Evolutionary conservation across 92 coral and sea anemone species (phyloP), one percentile per base, ranked within the genome.

Genomic region (Montipora capitata): DNA sequence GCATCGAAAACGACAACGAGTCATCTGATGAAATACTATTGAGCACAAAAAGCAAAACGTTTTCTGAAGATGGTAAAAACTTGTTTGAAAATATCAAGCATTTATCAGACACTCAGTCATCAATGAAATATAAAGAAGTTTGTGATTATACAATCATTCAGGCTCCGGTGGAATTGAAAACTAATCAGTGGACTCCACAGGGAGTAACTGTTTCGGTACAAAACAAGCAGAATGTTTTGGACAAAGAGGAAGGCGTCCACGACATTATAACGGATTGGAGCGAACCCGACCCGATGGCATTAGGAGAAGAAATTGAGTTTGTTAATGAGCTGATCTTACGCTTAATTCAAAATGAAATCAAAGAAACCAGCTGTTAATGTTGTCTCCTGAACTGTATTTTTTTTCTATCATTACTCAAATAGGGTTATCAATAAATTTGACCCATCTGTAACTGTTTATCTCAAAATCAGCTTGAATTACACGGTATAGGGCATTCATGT

Each of bases 331-430:
- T 57, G 56, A 27, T 12, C 20, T 38, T 15, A 15, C 4, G 15
- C 49, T 38, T 80, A 2, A 66, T 48, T 17, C 45, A 44, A 67
- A 68, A 40, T 41, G 65, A 48, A 49, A 66, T 80, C 75, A 80
- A 65, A 39, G 85, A 80, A 49, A 80, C 85, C 2, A 67, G 4
- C 40, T 80, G 85, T 15, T 80, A 80, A 80, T 66, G 45, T 49
- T 13, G 5, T 3, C 67, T 10, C 39, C 39, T 27, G 35, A 49
- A 66, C 63, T 48, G 62, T 80, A 27, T 5, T 5, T 12, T 44
- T 65, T 5, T 5, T 45, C 51, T 5, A 79, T 66, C 17, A 64
- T 64, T 43, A 79, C 20, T 12, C 49, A 18, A 51, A 35, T 4
- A 0, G 7, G 61, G 13, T 10, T 20, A 4, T 75, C 12, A 4